Base-by-base conservation (phyloP, 1,140 invertebrate genomes). In the Oedothorax gibbosus region DNA sequence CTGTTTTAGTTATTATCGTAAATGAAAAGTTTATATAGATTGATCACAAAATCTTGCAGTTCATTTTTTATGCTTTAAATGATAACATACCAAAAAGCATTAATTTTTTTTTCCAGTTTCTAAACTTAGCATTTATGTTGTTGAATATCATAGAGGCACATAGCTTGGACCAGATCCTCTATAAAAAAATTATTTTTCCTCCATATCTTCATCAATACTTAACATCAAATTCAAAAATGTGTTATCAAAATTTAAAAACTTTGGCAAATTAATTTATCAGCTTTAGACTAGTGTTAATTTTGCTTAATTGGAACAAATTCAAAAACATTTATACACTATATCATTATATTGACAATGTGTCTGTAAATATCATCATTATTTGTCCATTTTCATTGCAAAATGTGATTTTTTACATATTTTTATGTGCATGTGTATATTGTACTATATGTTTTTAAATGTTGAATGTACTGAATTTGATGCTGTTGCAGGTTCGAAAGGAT, bases 391-490 rank as follows among this genome's bases (percentile, higher is more conserved):
- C 72, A 75, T 75, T 68, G 53, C 69, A 82, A 84, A 75, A 84
- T 84, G 81, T 84, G 81, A 84, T 84, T 84, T 35, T 84, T 84
- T 84, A 84, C 81, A 84, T 84, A 62, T 84, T 84, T 84, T 84
- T 84, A 84, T 84, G 81, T 82, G 69, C 69, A 53, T 82, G 66
- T 84, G 81, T 84, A 84, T 68, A 75, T 84, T 84, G 81, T 84
- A 84, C 76, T 84, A 84, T 84, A 71, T 81, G 53, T 81, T 84
- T 75, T 84, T 78, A 57, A 76, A 84, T 57, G 60, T 84, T 54
- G 72, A 76, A 68, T 84, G 60, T 64, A 76, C 20, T 49, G 49
- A 82, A 73, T 64, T 35, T 35, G 14, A 76, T 73, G 71, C 72
- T 84, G 81, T 84, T 84, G 68, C 81, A 84, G 72, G 71, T 84